phyloP scores from a whole-genome alignment of 1,140 invertebrate species.

The Drosophila pruinosa region DNA sequence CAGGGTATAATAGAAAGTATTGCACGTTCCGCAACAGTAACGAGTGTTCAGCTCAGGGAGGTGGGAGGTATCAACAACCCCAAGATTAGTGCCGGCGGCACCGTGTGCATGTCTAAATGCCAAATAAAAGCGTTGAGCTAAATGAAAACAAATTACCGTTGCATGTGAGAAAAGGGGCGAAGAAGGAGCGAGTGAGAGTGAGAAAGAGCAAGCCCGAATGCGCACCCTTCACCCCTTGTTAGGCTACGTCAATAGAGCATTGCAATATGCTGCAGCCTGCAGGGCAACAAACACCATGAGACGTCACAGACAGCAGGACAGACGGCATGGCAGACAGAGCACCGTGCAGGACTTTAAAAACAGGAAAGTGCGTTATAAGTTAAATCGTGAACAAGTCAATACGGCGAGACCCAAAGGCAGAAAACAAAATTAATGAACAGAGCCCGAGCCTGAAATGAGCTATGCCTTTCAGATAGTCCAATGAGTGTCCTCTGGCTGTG shows the following conservation, averaged over 20 bases:
- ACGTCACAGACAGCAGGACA: neutral
- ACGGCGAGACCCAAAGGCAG: neutral
- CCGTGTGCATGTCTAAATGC: constrained; percentile 77
- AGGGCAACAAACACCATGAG: constrained; percentile 2
- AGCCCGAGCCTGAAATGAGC: constrained; percentile 9
- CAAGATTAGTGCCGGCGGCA: constrained; percentile 29
- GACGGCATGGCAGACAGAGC: neutral
- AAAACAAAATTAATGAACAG: constrained; percentile 33
- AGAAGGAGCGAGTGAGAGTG: neutral
- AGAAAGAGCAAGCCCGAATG: neutral
- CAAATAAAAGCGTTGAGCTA: constrained; percentile 80
- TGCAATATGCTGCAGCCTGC: constrained; percentile 60
- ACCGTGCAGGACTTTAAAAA: constrained; percentile 4
- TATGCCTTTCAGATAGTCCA: constrained; percentile 11
- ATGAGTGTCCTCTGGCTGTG: constrained; percentile 18
- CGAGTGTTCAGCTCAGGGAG: neutral
- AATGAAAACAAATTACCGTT: constrained; percentile 82
- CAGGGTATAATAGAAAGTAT: constrained; percentile 14
- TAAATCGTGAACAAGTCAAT: constrained; percentile 6
- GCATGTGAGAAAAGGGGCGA: constrained; percentile 56
- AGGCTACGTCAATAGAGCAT: neutral
- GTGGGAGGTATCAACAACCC: constrained; percentile 46
- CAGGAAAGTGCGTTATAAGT: constrained; percentile 17
- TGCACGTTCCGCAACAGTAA: constrained; percentile 33
- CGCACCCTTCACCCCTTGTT: neutral